Evolutionary conservation across 1,140 invertebrate genomes (phyloP).

Genomic region (Sycobia sp.): DNA sequence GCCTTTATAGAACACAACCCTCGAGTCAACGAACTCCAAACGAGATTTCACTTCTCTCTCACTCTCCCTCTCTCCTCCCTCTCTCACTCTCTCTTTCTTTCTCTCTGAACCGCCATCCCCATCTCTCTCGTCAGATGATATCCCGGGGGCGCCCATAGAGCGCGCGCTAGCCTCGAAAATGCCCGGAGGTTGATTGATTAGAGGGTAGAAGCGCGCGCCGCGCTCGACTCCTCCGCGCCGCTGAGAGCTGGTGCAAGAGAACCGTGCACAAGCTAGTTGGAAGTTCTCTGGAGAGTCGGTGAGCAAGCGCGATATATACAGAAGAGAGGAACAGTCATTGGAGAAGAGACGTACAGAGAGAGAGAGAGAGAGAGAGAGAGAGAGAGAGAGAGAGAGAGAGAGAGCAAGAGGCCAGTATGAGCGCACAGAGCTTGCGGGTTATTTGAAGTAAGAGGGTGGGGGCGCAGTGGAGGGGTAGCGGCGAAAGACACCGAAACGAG

Average conservation of each 20-base stretch:
- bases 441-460: conserved; percentile 51
- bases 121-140: conserved; percentile 42
- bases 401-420: neutral
- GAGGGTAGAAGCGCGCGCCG: conserved; percentile 50
- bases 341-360: too few relatives aligned
- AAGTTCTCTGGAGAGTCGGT: conserved; percentile 33
- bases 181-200: conserved; percentile 62
- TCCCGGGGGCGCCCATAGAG: conserved; percentile 37
- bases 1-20: conserved; percentile 4
- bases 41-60: conserved; percentile 7
- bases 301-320: too few relatives aligned
- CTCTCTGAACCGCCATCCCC: too few relatives aligned
- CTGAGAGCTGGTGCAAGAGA: conserved; percentile 1
- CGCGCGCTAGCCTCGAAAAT: conserved; percentile 46
- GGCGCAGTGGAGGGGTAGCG: conserved; percentile 26
- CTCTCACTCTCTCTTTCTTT: conserved; percentile 3
- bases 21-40: conserved; percentile 29
- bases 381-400: neutral
- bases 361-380: too few relatives aligned
- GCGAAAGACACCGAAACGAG: too few relatives aligned
- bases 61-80: neutral
- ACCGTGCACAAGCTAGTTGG: conserved; percentile 18
- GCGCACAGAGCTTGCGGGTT: conserved; percentile 51
- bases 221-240: conserved; percentile 19
- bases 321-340: too few relatives aligned